Base-by-base conservation (phyloP, 2,113 vertebrate genomes). In the Pelvicachromis taeniatus region DNA sequence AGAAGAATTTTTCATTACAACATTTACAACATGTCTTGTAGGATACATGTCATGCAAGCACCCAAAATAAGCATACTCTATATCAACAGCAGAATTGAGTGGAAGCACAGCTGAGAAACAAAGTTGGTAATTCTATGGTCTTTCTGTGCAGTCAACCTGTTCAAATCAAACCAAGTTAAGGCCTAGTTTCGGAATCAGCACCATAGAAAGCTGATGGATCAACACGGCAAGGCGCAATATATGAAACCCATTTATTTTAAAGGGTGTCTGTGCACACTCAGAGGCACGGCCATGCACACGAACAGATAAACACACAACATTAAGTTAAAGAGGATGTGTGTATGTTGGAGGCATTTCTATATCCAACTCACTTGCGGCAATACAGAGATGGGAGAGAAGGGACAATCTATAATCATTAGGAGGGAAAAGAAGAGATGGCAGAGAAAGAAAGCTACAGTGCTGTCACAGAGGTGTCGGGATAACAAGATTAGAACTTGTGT, bases 351-450 rank as follows among this genome's bases (percentile, higher is more conserved):
- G 85, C 84, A 85, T 92, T 91, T 89, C 89, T 92, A 80, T 88
- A 92, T 87, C 87, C 75, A 85, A 85, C 86, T 79, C 92, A 92
- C 88, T 79, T 23, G 77, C 85, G 29, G 86, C 89, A 90, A 77
- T 78, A 84, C 87, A 84, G 81, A 90, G 84, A 90, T 11, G 82
- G 87, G 86, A 79, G 89, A 84, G 78, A 90, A 90, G 77, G 82
- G 83, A 81, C 93, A 75, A 96, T 96, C 94, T 92, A 94, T 96
- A 95, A 95, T 96, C 93, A 95, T 96, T 96, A 95, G 90, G 85
- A 83, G 88, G 84, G 85, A 82, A 89, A 85, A 83, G 93, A 59
- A 75, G 93, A 91, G 89, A 94, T 89, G 88, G 94, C 48, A 81
- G 84, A 81, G 59, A 89, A 87, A 89, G 91, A 90, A 91, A 85